Evolutionary conservation across 2,888 invertebrate species (phyloP).

Genomic region (Lasioglossum lativentre): DNA sequence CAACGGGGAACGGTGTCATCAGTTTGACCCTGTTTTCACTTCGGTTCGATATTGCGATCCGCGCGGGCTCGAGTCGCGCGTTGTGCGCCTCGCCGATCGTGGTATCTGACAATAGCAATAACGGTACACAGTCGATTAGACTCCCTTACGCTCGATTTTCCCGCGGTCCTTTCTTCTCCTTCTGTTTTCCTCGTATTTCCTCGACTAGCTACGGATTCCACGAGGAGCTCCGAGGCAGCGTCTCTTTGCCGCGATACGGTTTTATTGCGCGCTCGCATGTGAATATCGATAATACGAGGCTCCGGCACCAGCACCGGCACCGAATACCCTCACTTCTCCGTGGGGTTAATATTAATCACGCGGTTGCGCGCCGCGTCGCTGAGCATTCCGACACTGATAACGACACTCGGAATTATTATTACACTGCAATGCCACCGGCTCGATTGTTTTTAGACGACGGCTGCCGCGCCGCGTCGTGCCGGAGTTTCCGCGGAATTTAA

Average conservation of each 20-base stretch:
- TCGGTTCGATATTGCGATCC: constrained; percentile 56
- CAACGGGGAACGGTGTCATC: constrained; percentile 54
- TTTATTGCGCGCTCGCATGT: constrained; percentile 55
- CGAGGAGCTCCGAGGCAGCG: not conserved
- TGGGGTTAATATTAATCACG: constrained; percentile 31
- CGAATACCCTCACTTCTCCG: not conserved
- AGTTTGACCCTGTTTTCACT: constrained; percentile 63
- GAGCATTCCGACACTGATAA: constrained; percentile 10
- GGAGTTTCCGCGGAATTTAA: not conserved
- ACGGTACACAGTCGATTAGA: constrained; percentile 58
- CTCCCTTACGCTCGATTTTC: constrained; percentile 60
- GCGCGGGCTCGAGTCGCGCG: constrained; percentile 29
- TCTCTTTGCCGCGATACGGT: constrained; percentile 29
- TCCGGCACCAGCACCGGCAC: not conserved
- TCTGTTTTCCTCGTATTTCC: constrained; percentile 40
- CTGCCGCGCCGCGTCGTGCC: too few relatives aligned
- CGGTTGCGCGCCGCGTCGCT: not conserved
- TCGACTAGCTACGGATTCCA: not conserved
- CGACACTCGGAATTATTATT: constrained; percentile 15
- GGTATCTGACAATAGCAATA: constrained; percentile 59
- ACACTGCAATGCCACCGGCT: not conserved
- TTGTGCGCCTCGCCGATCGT: constrained; percentile 37
- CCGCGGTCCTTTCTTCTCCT: constrained; percentile 14
- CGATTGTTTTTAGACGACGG: not conserved
- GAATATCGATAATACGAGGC: constrained; percentile 54